Conservation (phyloP, 37 sponge, comb jelly and placozoan species). For the Aplysina aerophoba region DNA sequence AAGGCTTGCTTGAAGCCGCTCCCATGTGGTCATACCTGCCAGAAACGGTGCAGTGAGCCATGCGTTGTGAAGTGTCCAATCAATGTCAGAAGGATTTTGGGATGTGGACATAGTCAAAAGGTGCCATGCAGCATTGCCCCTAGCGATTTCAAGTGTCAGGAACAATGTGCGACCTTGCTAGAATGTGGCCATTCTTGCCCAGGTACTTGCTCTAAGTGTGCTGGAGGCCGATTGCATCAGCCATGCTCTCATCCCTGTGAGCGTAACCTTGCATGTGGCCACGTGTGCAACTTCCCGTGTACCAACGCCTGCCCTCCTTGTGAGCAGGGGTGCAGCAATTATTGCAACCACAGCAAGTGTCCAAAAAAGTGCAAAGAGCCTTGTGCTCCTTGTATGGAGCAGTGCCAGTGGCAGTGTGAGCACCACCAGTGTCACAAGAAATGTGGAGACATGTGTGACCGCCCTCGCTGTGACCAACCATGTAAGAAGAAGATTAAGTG, state of each 20-base stretch:
- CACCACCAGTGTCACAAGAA: constrained; percentile 70
- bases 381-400: constrained; percentile 71
- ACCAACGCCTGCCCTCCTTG: constrained; percentile 78
- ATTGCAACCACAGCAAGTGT: constrained; percentile 80
- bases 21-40: constrained; percentile 83
- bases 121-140: constrained; percentile 39
- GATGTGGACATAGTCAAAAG: constrained; percentile 68
- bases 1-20: constrained; percentile 50
- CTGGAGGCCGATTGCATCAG: constrained; percentile 74
- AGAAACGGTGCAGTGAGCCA: constrained; percentile 59
- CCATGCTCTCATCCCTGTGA: constrained; percentile 68
- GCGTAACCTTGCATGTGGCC: constrained; percentile 81
- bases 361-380: constrained; percentile 73
- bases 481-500: constrained; percentile 61
- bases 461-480: constrained; percentile 67
- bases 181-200: constrained; percentile 77
- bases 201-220: constrained; percentile 76
- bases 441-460: constrained; percentile 82
- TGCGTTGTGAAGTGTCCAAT: constrained; percentile 47
- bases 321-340: constrained; percentile 61
- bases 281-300: constrained; percentile 73
- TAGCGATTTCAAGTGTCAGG: constrained; percentile 33
- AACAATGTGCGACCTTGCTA: constrained; percentile 43
- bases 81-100: constrained; percentile 29
- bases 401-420: constrained; percentile 80